Evolutionary conservation across 64 coral and sea anemone genomes (phyloP).

Genomic region (Dendrophyllia cribrosa): DNA sequence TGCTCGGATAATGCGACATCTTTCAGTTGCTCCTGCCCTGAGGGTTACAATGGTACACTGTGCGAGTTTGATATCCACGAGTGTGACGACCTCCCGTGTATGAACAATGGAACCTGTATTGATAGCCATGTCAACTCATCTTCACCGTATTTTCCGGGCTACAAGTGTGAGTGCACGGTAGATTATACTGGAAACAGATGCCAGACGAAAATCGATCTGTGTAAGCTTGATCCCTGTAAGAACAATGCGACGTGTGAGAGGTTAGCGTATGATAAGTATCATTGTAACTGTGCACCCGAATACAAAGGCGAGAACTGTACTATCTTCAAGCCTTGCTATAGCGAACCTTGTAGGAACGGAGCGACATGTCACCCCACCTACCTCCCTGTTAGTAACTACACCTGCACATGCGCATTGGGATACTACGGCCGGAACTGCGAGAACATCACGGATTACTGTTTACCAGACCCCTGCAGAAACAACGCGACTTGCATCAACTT

Average conservation of each 20-base stretch:
- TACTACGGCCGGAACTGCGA: conserved; percentile 68
- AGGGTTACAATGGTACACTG: conserved; percentile 64
- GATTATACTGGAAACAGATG: conserved; percentile 75
- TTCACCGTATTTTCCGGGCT: conserved; percentile 67
- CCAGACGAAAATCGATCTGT: conserved; percentile 64
- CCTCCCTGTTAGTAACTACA: conserved; percentile 42
- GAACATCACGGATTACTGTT: conserved; percentile 57
- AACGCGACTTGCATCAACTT: conserved; percentile 68
- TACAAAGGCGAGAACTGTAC: conserved; percentile 64
- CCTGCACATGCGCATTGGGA: conserved; percentile 43
- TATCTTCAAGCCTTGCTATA: conserved; percentile 33
- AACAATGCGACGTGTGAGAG: conserved; percentile 77
- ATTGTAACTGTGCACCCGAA: conserved; percentile 50
- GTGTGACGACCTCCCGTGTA: conserved; percentile 45
- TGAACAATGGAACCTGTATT: conserved; percentile 81
- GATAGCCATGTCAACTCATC: conserved; percentile 66
- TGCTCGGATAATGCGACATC: conserved; percentile 79
- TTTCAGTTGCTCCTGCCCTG: conserved; percentile 74
- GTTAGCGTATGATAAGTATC: conserved; percentile 44
- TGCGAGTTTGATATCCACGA: conserved; percentile 85
- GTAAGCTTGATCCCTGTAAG: conserved; percentile 51
- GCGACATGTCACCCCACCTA: conserved; percentile 43
- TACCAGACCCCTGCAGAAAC: conserved; percentile 49
- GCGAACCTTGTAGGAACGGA: conserved; percentile 50
- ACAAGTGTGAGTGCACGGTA: conserved; percentile 68